Percentiles rank a stretch among this genome's conserved stretches.
Evolutionary conservation across 2,797 vertebrate species (phyloP).

Genomic region (Heteromormyrus szaboi): DNA sequence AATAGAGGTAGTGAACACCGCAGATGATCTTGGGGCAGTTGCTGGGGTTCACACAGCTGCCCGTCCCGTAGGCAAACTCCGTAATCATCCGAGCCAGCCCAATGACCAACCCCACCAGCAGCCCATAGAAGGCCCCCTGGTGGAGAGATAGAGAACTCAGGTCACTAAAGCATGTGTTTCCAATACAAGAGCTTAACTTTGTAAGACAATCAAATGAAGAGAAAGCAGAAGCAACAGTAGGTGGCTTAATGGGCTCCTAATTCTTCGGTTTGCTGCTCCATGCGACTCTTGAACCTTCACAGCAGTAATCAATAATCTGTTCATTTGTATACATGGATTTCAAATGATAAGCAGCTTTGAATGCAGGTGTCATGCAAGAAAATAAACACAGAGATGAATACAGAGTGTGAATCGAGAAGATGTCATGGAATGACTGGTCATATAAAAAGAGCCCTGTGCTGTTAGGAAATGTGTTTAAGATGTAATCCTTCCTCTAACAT

Average conservation of each 20-base stretch:
- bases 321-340: not conserved
- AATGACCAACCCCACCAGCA: slow-evolving; percentile 68
- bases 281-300: not conserved
- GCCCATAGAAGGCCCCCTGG: slow-evolving; percentile 88
- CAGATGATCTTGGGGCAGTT: slow-evolving; percentile 86
- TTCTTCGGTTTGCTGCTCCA: not conserved
- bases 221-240: not conserved
- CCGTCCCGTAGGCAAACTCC: slow-evolving; percentile 82
- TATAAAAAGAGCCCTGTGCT: not conserved
- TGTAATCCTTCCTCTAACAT: not conserved
- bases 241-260: not conserved
- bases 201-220: not conserved
- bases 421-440: not conserved
- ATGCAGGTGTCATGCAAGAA: not conserved
- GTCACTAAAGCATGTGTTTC: not conserved
- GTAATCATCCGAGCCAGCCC: slow-evolving; percentile 81
- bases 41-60: slow-evolving; percentile 74
- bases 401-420: not conserved
- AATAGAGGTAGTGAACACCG: slow-evolving; percentile 91
- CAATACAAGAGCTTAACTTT: not conserved
- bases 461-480: not conserved
- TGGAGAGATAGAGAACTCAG: not conserved
- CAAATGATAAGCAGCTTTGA: not conserved
- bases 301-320: not conserved
- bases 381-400: not conserved